Evolutionary conservation across 1,140 invertebrate species (phyloP), one percentile per base, ranked within the genome.

Genomic region (Drosophila persimilis): DNA sequence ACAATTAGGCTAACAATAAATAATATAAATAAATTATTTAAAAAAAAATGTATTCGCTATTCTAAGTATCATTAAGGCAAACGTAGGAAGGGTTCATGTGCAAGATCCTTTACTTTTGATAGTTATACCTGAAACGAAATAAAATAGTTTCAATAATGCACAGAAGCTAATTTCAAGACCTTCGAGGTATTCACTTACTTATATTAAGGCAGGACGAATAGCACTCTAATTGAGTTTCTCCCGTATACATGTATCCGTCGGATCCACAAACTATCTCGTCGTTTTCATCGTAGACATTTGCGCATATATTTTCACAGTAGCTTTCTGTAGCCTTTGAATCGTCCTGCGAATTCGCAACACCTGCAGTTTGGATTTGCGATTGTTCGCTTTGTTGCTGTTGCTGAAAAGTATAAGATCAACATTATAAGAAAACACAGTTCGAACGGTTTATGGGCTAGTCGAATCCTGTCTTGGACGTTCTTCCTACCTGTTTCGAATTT

Each of bases 201-300:
- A 91, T 91, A 44, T 85, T 86, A 39, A 91, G 58, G 43, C 90
- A 91, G 0, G 89, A 74, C 1, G 90, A 84, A 67, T 91, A 91
- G 24, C 90, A 91, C 56, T 91, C 73, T 29, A 91, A 62, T 57
- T 91, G 90, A 1, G 90, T 58, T 50, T 91, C 90, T 29, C 90
- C 90, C 6, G 90, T 91, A 47, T 91, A 91, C 90, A 91, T 91
- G 26, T 90, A 91, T 43, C 90, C 90, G 70, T 91, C 90, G 1
- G 90, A 91, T 26, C 90, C 90, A 60, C 90, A 91, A 3, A 91
- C 78, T 45, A 91, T 89, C 66, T 90, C 85, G 62, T 91, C 90
- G 46, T 90, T 89, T 9, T 89, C 89, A 69, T 90, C 89, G 48
- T 91, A 86, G 2, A 91, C 83, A 71, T 90, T 91, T 6, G 90